A percentile compares a stretch with the other conserved stretches of the same genome.
These are phyloP conservation scores for Limnephilus lunatus DNA, from an alignment of 2,888 invertebrate genomes.

Conservation along the genomic window DNA sequence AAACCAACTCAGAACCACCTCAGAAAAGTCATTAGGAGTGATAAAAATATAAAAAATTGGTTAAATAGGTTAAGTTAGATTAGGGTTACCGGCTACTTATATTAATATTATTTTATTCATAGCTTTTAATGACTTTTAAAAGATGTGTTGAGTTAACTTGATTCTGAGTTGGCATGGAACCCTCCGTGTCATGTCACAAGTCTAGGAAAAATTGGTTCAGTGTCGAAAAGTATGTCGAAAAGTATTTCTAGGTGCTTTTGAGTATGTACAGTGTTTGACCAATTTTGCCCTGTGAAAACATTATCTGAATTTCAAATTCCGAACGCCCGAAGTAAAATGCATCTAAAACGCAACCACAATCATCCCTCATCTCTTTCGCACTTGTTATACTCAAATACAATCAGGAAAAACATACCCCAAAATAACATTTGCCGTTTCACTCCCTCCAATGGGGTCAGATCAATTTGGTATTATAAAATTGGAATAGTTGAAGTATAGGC, in stretches of 20 bases:
- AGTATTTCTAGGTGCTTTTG: background rate
- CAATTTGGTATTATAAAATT: background rate
- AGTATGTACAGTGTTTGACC: background rate
- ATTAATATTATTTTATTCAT: too few relatives aligned
- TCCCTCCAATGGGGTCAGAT: background rate
- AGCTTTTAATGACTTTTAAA: too few relatives aligned
- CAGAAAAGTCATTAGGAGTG: too few relatives aligned
- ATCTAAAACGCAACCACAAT: background rate
- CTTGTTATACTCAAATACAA: background rate
- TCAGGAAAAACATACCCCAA: background rate
- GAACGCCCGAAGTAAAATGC: background rate
- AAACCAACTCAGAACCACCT: too few relatives aligned
- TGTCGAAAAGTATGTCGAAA: too few relatives aligned
- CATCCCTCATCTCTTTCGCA: background rate
- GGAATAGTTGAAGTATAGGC: background rate
- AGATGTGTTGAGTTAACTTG: too few relatives aligned
- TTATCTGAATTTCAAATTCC: background rate
- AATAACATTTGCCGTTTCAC: background rate
- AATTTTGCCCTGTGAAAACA: background rate
- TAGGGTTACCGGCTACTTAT: too few relatives aligned
- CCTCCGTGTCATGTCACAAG: too few relatives aligned
- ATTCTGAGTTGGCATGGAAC: too few relatives aligned
- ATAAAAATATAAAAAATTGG: too few relatives aligned
- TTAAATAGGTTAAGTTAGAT: too few relatives aligned
- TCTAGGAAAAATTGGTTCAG: too few relatives aligned